Percentiles rank a stretch among this genome's conserved stretches.
phyloP scores from a whole-genome alignment of 2,113 vertebrate genomes.

The Edolisoma coerulescens region DNA sequence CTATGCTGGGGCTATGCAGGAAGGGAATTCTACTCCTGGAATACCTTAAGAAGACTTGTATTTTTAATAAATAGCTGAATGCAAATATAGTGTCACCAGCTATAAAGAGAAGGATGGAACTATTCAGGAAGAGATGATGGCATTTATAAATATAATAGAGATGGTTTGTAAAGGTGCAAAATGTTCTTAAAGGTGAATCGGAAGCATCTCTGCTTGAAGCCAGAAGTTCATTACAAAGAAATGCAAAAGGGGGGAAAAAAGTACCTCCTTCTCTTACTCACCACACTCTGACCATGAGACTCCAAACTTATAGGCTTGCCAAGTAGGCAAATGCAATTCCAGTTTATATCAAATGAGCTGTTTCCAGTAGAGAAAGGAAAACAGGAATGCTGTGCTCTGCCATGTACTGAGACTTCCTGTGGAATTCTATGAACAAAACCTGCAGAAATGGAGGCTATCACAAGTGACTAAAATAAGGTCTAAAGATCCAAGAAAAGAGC shows the following conservation, averaged over 20 bases:
- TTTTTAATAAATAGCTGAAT: not conserved
- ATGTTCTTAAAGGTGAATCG: not conserved
- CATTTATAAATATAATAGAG: not conserved
- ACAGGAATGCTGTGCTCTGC: conserved; percentile 38
- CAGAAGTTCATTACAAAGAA: not conserved
- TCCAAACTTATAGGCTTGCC: not conserved
- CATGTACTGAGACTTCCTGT: conserved; percentile 53
- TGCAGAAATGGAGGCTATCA: conserved; percentile 38
- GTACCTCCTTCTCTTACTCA: not conserved
- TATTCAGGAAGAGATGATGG: not conserved
- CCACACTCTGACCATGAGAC: not conserved
- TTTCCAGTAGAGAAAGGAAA: conserved; percentile 32
- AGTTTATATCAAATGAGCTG: conserved; percentile 26
- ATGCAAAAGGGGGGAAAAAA: not conserved
- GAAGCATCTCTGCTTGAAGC: not conserved
- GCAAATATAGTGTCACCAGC: not conserved
- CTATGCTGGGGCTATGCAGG: not conserved
- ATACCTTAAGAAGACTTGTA: not conserved
- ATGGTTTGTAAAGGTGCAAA: not conserved
- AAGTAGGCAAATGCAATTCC: conserved; percentile 21
- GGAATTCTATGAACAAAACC: conserved; percentile 50
- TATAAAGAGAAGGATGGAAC: not conserved
- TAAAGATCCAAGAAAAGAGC: conserved; percentile 32
- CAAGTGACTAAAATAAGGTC: conserved; percentile 39
- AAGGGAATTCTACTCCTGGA: not conserved